Evolutionary conservation across 2,888 invertebrate genomes (phyloP), one percentile per base, ranked within the genome.

Genomic region (Leptopterna dolabrata): DNA sequence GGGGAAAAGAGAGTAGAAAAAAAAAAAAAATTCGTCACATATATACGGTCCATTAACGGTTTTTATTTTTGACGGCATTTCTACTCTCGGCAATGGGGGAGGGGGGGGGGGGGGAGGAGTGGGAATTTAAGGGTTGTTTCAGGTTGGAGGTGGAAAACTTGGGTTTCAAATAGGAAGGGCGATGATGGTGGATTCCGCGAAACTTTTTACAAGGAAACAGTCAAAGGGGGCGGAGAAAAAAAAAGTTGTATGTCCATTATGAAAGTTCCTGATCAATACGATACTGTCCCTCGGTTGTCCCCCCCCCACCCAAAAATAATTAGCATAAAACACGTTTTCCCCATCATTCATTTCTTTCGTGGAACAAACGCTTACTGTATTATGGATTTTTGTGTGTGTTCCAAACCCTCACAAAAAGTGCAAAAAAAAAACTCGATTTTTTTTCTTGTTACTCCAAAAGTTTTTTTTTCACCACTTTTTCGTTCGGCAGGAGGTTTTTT

Each of bases 291-390:
- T 45, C 51, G 19, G 76, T 6, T 24, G n/a, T 45, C 19, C n/a
- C 71, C 36, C 43, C 43, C 47, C 24, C 55, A n/a, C n/a, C n/a
- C n/a, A n/a, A n/a, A 4, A 41, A 51, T 85, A 76, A 85, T 85
- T 85, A 85, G 45, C 85, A 85, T 85, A 85, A 85, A 85, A 85
- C 85, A 85, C 73, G 85, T 27, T 85, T 85, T 85, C 13, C 76
- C 85, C 85, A 85, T 85, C 85, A 73, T 76, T 73, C 76, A 24
- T 85, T 73, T 24, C 83, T 78, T 78, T 41, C 30, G 30, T 55
- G 82, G 45, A 85, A 27, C 29, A 70, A 84, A 36, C 41, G 71
- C 73, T 84, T 84, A 24, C 81, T 81, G 55, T 81, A 55, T 73
- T 30, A 19, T 3, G 36, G 63, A 9, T 24, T 63, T 63, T 63